A percentile compares a stretch with the other conserved stretches of the same genome.
These are phyloP conservation scores for Ephialtes manifestator DNA, from an alignment of 2,888 invertebrate species.

Conservation along the genomic window DNA sequence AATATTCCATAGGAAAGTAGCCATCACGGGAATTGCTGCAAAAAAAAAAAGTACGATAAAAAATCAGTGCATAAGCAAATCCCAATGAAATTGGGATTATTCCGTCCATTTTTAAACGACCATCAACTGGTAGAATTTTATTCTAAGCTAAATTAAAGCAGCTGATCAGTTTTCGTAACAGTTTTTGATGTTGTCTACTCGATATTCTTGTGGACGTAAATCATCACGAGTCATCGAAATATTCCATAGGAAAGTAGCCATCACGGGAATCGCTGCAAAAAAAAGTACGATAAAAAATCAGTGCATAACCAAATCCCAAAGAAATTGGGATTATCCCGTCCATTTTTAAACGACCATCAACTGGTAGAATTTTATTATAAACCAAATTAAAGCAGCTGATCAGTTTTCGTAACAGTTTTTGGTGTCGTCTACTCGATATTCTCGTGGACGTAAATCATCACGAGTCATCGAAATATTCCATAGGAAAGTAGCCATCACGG, in stretches of 20 bases:
- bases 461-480: no score
- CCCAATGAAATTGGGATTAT: background rate
- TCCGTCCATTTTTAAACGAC: constrained; percentile 40
- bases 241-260: no score
- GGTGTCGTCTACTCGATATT: constrained; percentile 63
- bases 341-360: constrained; percentile 39
- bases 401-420: constrained; percentile 56
- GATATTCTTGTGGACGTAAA: no score
- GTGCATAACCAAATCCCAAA: background rate
- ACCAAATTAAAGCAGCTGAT: background rate
- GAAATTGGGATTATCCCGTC: constrained; percentile 7
- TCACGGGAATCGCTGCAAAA: no score
- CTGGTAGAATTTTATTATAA: constrained; percentile 15
- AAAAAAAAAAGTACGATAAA: constrained; percentile 2
- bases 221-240: no score
- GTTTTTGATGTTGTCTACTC: no score
- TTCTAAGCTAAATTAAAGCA: background rate
- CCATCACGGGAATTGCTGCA: background rate
- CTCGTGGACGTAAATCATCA: constrained; percentile 28
- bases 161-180: no score
- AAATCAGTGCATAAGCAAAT: constrained; percentile 12
- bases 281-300: constrained; percentile 39
- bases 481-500: no score
- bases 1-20: background rate
- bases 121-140: constrained; percentile 21